Conservation (phyloP, 2,797 vertebrate genomes). For the Intellagama lesueurii region DNA sequence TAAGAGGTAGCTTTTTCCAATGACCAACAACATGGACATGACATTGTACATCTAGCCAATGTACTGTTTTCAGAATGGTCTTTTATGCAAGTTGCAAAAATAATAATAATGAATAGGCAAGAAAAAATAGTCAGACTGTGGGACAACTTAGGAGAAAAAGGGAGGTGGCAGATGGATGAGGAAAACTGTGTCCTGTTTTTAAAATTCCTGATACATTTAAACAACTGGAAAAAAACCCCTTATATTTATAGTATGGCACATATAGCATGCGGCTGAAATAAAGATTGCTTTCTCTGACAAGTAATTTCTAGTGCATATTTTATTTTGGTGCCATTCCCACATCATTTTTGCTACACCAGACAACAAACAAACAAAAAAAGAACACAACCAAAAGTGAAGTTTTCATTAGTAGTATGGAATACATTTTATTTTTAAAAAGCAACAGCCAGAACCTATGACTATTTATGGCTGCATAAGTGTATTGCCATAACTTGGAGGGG, state of each 20-base stretch:
- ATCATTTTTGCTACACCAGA: background rate
- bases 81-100: background rate
- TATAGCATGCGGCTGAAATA: conserved; percentile 72
- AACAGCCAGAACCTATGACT: too few species aligned
- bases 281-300: conserved; percentile 66
- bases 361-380: background rate
- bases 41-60: too few species aligned
- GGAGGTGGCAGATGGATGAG: background rate
- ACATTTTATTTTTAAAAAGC: too few species aligned
- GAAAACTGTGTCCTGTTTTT: conserved; percentile 10
- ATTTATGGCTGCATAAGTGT: too few species aligned
- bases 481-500: too few species aligned
- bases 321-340: background rate
- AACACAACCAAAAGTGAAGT: too few species aligned
- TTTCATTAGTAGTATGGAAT: too few species aligned
- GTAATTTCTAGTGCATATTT: background rate
- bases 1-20: background rate
- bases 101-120: background rate
- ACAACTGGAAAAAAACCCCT: background rate
- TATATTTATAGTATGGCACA: conserved; percentile 69
- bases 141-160: background rate
- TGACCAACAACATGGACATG: background rate
- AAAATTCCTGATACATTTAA: conserved; percentile 44
- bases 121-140: background rate
- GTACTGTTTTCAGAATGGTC: too few species aligned